A percentile compares a stretch with the other conserved stretches of the same genome.
Conservation (phyloP, 2,113 vertebrate genomes). For the Proterorhinus semilunaris region DNA sequence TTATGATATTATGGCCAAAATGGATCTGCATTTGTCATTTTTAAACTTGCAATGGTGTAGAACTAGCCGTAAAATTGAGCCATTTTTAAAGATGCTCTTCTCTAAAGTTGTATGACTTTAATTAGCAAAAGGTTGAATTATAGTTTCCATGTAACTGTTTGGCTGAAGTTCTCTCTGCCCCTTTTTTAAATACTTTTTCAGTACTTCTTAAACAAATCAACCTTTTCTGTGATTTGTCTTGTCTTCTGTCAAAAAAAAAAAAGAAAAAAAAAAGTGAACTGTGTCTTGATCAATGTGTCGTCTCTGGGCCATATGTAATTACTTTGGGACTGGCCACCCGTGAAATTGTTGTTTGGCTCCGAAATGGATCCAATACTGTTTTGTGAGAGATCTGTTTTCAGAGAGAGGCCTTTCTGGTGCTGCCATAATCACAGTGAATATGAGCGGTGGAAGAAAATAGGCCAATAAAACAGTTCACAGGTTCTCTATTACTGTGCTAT, state of each 20-base stretch:
- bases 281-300: conserved; percentile 48
- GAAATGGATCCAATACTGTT: conserved; percentile 56
- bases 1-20: no score
- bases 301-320: conserved; percentile 55
- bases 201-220: no score
- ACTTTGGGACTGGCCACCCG: conserved; percentile 56
- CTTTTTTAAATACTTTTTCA: background rate
- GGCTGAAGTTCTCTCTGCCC: background rate
- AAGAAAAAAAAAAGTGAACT: conserved; percentile 37
- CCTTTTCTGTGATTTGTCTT: conserved; percentile 4
- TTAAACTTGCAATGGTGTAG: background rate
- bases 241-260: conserved; percentile 46
- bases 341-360: conserved; percentile 69
- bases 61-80: no score
- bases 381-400: conserved; percentile 17
- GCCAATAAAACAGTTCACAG: conserved; percentile 20
- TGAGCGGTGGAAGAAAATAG: conserved; percentile 20
- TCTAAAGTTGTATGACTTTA: background rate
- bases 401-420: conserved; percentile 22
- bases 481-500: conserved; percentile 13
- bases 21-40: background rate
- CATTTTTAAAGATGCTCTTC: no score
- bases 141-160: background rate
- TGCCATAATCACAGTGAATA: conserved; percentile 20
- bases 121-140: background rate